Base-by-base conservation (phyloP, 1,140 invertebrate species). In the Xylocopa sonorina region DNA sequence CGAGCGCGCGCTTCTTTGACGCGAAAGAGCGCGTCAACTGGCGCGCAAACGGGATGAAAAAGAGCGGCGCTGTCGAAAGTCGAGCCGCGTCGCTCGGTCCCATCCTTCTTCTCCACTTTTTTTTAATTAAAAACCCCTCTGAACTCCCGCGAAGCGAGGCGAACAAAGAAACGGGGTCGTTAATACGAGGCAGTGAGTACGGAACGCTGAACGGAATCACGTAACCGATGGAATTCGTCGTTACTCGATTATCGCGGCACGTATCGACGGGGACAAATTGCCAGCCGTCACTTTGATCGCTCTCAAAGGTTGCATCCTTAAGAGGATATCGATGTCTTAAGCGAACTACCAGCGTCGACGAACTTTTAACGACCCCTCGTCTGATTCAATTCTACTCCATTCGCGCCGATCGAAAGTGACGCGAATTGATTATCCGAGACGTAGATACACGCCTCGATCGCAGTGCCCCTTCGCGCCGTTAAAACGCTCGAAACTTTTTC, bases 141-240 rank as follows among this genome's bases (percentile, higher is more conserved):
- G 41, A 29, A 21, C 5, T n/a, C 21, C 5, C 2, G 18, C 5
- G 27, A 27, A 32, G 18, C 1, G 24, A 3, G 5, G 1, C 0
- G 6, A 6, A 48, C 43, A 66, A 48, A 48, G 63, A 10, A 66
- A 66, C 63, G 18, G 43, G 63, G 63, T 66, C 63, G 63, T 41
- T 14, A 3, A 27, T 18, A 16, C 18, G 43, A 43, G 27, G 34
- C n/a, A n/a, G 38, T 18, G 38, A 43, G 12, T 38, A n/a, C 3
- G 60, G 16, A 64, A 46, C 41, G 62, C 24, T 24, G 5, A 9
- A 1, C 29, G 18, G 16, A 27, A 27, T 34, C 41, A n/a, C n/a
- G 60, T 57, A 38, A 24, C 10, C 57, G 12, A 4, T 3, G 21
- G 6, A 60, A 38, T 24, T 34, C n/a, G 4, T n/a, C 21, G 21